Base-by-base conservation (phyloP, 2,888 invertebrate species). In the Trichacis sp. region DNA sequence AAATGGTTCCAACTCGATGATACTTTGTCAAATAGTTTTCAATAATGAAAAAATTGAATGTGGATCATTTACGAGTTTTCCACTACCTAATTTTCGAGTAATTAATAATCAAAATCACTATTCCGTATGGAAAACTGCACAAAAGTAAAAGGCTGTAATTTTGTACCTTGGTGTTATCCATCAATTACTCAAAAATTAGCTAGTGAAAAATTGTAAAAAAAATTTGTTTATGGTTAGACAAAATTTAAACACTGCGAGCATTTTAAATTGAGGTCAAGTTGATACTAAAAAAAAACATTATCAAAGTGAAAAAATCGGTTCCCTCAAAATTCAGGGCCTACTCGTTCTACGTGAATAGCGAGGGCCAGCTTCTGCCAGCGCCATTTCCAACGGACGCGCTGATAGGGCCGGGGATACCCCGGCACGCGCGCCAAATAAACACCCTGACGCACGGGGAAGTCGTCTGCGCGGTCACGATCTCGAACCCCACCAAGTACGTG, bases 381-480 rank as follows among this genome's bases (percentile, higher is more conserved):
- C 95, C 95, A 66, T 98, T 98, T 86, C 97, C 97, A 47, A 91
- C 94, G 33, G 98, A 98, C 86, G 97, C 97, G 53, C 88, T 97
- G 55, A 89, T 92, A 60, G 96, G 95, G 11, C 92, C 95, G n/a
- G 97, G 97, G 20, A 94, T 98, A 73, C 97, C 98, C 9, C 88
- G 95, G 53, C 95, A 94, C 79, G 96, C 96, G 45, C 88, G 96
- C 11, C 93, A 93, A 81, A 93, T 96, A 74, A 95, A 94, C 82
- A 94, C 95, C 5, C 85, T 98, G 68, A 93, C 93, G 66, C 98
- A 98, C 85, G 98, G 98, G 5, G 98, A 98, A 85, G 95, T 98
- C 42, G 98, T 98, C 30, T 98, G 98, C 84, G 98, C 97, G 0
- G 98, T 98, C 48, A 97, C 98, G 49, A 92, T 98, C 82, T 94